Evolutionary conservation across 2,797 vertebrate genomes (phyloP).

Genomic region (Cossypha niveicapilla): DNA sequence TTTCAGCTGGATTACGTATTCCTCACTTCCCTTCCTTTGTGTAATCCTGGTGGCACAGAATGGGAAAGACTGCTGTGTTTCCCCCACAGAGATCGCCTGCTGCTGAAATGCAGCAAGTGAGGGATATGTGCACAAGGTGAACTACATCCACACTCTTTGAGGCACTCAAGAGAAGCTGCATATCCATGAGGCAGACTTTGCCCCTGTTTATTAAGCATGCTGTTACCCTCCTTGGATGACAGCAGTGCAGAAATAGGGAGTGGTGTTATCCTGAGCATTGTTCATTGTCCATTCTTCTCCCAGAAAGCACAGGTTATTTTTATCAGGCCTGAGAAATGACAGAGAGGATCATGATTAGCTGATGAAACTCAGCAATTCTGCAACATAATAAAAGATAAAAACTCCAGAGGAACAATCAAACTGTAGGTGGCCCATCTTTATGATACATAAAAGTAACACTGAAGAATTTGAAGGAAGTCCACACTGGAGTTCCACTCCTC

Average conservation of each 20-base stretch:
- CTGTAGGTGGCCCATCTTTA: not conserved
- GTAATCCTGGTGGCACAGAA: slow-evolving; percentile 29
- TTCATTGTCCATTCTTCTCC: not conserved
- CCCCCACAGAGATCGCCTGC: not conserved
- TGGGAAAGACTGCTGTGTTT: slow-evolving; percentile 22
- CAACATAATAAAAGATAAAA: not conserved
- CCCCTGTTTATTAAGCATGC: not conserved
- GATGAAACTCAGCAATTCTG: not conserved
- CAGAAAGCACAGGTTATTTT: not conserved
- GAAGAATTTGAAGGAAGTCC: not conserved
- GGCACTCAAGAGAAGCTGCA: not conserved
- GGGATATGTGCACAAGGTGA: not conserved
- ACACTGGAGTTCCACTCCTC: not conserved
- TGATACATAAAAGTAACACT: not conserved
- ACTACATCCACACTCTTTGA: not conserved
- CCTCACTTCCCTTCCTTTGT: slow-evolving; percentile 50
- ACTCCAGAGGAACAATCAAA: not conserved
- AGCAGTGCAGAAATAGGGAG: not conserved
- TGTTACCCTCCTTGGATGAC: not conserved
- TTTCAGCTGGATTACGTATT: slow-evolving; percentile 47
- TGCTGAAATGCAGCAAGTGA: not conserved
- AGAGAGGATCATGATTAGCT: not conserved
- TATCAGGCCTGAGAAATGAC: not conserved
- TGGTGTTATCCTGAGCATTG: not conserved
- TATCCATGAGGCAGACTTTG: not conserved